A percentile compares a stretch with the other conserved stretches of the same genome.
Evolutionary conservation across 2,113 vertebrate genomes (phyloP).

Genomic region (Cochlearius cochlearius): DNA sequence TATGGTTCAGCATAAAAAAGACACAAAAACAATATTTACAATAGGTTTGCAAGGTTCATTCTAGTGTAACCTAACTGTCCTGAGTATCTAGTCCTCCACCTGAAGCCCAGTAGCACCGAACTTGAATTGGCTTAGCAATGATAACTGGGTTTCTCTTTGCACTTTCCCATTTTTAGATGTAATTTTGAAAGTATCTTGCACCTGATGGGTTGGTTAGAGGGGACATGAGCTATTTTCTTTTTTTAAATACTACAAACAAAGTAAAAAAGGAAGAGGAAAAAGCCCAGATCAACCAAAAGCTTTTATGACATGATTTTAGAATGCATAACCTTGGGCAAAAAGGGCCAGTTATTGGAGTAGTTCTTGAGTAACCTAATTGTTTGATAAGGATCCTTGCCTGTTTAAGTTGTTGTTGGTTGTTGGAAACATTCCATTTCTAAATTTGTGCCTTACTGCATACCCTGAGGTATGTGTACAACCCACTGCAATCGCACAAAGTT

Average conservation of each 20-base stretch:
- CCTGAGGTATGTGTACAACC: slow-evolving; percentile 45
- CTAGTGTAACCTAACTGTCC: background rate
- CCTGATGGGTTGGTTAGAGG: background rate
- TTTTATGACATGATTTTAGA: slow-evolving; percentile 33
- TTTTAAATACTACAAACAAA: background rate
- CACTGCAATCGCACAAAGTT: slow-evolving; percentile 49
- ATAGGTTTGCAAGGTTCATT: background rate
- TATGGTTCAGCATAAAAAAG: background rate
- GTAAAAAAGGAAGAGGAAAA: background rate
- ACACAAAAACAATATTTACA: background rate
- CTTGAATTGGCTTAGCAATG: background rate
- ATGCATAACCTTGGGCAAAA: slow-evolving; percentile 60
- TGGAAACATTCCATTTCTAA: slow-evolving; percentile 56
- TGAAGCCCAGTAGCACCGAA: background rate
- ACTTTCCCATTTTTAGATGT: background rate
- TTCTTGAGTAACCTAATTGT: slow-evolving; percentile 57
- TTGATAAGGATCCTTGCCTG: slow-evolving; percentile 60
- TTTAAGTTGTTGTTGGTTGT: slow-evolving; percentile 48
- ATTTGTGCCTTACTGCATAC: slow-evolving; percentile 48
- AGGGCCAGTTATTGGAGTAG: slow-evolving; percentile 19
- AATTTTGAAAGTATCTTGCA: background rate
- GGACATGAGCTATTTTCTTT: background rate
- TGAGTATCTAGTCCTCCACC: background rate
- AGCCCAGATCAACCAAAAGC: background rate
- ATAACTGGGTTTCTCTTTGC: background rate